A percentile compares a stretch with the other conserved stretches of the same genome.
phyloP scores from a whole-genome alignment of 2,888 invertebrate genomes.

The Chouioia cunea region DNA sequence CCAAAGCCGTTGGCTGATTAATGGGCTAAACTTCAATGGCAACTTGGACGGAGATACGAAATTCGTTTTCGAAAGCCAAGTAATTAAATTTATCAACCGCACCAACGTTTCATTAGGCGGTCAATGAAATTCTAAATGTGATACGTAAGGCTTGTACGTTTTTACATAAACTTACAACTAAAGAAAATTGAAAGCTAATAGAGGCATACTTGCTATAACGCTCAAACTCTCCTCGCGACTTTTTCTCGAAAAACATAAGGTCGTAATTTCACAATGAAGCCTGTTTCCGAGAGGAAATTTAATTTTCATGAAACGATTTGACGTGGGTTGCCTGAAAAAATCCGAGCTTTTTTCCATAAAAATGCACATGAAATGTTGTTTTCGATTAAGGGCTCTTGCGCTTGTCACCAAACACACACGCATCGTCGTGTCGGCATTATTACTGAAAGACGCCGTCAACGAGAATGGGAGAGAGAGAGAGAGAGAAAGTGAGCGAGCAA shows the following conservation, averaged over 20 bases:
- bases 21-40: too few species aligned
- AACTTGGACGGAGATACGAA: too few species aligned
- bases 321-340: slow-evolving; percentile 51
- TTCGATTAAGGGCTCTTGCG: too few species aligned
- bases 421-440: too few species aligned
- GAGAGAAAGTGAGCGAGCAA: slow-evolving; percentile 9
- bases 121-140: not conserved
- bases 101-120: slow-evolving; percentile 25
- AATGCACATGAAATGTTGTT: too few species aligned
- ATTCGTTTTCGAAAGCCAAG: too few species aligned
- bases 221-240: not conserved
- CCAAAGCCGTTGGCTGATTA: too few species aligned
- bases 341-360: slow-evolving; percentile 25
- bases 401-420: too few species aligned
- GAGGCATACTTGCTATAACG: too few species aligned
- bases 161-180: not conserved
- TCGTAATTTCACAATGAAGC: too few species aligned
- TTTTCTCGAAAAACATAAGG: not conserved
- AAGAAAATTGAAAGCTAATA: slow-evolving; percentile 7
- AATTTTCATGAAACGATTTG: too few species aligned
- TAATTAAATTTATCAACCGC: not conserved
- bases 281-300: too few species aligned
- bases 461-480: not conserved
- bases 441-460: slow-evolving; percentile 6
- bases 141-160: not conserved